These are phyloP conservation scores for Laticauda colubrina DNA, from an alignment of 2,113 vertebrate genomes.

Conservation along the genomic window DNA sequence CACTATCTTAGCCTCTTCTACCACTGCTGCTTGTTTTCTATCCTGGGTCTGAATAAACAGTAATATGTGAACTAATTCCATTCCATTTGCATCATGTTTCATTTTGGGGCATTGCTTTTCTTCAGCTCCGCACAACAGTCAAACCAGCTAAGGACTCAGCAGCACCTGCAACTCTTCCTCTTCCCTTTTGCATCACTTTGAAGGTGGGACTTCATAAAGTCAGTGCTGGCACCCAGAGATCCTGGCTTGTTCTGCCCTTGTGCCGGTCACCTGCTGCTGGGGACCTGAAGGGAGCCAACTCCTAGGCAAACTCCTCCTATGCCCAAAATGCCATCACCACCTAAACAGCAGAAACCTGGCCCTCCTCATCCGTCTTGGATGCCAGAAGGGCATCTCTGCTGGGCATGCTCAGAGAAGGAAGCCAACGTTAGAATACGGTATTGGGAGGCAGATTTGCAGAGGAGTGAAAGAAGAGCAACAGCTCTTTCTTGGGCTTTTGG, in stretches of 20 bases:
- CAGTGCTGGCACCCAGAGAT: background rate
- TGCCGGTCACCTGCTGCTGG: background rate
- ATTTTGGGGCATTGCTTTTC: background rate
- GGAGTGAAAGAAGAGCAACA: background rate
- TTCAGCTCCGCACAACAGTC: background rate
- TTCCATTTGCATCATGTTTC: background rate
- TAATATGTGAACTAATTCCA: background rate
- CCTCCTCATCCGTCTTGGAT: background rate
- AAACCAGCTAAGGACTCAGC: background rate
- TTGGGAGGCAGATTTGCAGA: background rate
- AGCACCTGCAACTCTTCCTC: background rate
- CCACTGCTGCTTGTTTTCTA: conserved; percentile 3
- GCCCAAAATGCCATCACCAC: background rate
- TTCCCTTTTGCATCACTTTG: background rate
- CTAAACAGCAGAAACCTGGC: background rate
- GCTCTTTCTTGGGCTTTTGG: background rate
- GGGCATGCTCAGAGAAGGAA: background rate
- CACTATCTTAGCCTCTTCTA: background rate
- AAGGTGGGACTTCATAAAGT: background rate
- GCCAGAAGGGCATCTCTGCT: background rate
- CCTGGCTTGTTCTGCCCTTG: background rate
- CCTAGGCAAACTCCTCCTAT: background rate
- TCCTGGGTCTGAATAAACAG: conserved; percentile 13
- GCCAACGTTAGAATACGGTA: background rate
- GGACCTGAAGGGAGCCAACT: background rate